Percentiles rank a stretch among this genome's conserved stretches.
Evolutionary conservation across 35 echinoderm and acorn worm genomes (phyloP).

Genomic region (Apostichopus japonicus): DNA sequence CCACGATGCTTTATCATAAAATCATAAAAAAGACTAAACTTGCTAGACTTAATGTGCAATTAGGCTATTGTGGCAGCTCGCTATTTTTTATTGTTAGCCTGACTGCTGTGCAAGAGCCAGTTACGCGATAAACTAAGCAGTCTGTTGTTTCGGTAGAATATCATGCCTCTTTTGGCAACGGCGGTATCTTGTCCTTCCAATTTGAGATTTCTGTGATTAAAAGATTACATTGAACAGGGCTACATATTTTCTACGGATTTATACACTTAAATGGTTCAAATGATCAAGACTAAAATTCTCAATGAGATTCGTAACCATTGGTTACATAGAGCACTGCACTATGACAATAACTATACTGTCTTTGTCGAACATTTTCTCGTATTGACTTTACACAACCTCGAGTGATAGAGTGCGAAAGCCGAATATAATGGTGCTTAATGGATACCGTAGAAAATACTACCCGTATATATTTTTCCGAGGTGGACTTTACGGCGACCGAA

Average conservation of each 20-base stretch:
- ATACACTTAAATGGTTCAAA: no score
- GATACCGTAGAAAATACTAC: not conserved
- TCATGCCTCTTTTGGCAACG: not conserved
- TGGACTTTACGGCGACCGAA: not conserved
- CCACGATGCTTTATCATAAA: not conserved
- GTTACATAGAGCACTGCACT: not conserved
- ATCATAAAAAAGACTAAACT: no score
- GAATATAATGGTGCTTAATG: not conserved
- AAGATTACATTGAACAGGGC: no score
- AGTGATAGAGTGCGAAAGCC: not conserved
- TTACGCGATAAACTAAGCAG: not conserved
- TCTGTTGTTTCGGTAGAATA: not conserved
- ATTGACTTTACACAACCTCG: not conserved
- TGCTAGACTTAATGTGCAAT: not conserved
- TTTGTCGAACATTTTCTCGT: no score
- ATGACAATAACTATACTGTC: not conserved
- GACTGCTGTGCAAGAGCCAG: not conserved
- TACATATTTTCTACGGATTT: no score
- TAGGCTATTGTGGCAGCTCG: not conserved
- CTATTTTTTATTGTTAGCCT: not conserved
- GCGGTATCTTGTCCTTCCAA: no score
- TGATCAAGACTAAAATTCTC: no score
- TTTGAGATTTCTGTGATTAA: no score
- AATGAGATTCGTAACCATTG: conserved; percentile 5
- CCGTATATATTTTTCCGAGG: not conserved